Evolutionary conservation across 2,797 vertebrate species (phyloP), one percentile per base, ranked within the genome.

Genomic region (Coregonus ussuriensis): DNA sequence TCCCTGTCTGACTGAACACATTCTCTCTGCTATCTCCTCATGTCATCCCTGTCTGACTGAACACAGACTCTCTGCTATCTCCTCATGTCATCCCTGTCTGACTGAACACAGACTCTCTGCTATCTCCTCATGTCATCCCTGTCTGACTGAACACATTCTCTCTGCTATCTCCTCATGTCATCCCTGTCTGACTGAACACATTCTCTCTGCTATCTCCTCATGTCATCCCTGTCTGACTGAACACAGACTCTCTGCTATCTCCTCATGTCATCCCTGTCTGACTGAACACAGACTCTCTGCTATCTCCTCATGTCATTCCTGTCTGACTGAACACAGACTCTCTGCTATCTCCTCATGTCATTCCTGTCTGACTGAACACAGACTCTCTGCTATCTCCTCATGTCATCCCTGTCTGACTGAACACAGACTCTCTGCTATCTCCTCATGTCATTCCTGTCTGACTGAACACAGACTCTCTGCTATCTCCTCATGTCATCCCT

Each of bases 311-410:
- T 14, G n/a, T 47, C 15, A 53, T 52, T 5, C 41, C 9, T 9
- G 6, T 11, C 11, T 70, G 69, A 72, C 72, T 16, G 54, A 21
- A 66, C 78, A 41, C 15, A 51, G 6, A 14, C 13, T 54, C 56
- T 16, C 62, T 54, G n/a, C 75, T 25, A 74, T 87, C 86, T 84
- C 83, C 82, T 86, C 79, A 68, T 13, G 62, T 29, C 21, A 25
- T 31, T 3, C 7, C 25, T 65, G 3, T 65, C 62, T 31, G 77
- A 3, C 25, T 11, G 1, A 21, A 66, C 78, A 41, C 15, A 51
- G 6, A 14, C 13, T 54, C 56, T 16, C 62, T 54, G n/a, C 75
- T 25, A 74, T 87, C 86, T 84, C 83, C 82, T 86, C 79, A 68
- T 13, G 62, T 29, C 21, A 25, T 31, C 7, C 7, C 25, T 65